Conservation (phyloP, 2,113 vertebrate species). For the Upupa epops region DNA sequence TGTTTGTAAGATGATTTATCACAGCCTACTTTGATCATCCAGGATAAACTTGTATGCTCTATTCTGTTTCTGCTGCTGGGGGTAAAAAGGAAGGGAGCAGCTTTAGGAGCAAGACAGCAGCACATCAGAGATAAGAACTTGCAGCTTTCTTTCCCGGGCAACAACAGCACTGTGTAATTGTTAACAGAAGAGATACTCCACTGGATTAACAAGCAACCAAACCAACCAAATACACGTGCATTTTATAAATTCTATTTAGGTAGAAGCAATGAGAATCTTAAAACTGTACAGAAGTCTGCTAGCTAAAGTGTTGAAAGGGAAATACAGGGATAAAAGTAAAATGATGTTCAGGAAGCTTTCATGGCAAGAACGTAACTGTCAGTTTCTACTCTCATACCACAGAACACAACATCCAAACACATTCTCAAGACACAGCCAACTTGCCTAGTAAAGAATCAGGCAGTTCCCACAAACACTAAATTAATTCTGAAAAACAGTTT, state of each 20-base stretch:
- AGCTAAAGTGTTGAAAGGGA: neutral
- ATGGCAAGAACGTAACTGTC: neutral
- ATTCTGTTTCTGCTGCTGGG: neutral
- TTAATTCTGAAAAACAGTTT: neutral
- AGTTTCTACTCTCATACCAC: neutral
- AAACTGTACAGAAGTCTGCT: neutral
- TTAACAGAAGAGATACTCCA: neutral
- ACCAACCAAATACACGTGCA: neutral
- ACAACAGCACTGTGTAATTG: neutral
- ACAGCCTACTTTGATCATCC: neutral
- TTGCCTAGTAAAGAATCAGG: neutral
- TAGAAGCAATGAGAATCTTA: neutral
- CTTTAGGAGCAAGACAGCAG: neutral
- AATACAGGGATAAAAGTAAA: neutral
- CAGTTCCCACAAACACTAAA: neutral
- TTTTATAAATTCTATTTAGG: neutral
- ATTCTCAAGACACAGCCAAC: neutral
- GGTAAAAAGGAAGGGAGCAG: neutral
- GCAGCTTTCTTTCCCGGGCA: neutral
- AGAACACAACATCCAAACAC: neutral
- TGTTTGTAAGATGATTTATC: neutral
- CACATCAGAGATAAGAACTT: neutral
- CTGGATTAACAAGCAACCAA: neutral
- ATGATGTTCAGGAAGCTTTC: neutral
- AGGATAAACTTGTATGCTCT: neutral